Base-by-base conservation (phyloP, 2,113 vertebrate species). In the Triplophysa siluroides region DNA sequence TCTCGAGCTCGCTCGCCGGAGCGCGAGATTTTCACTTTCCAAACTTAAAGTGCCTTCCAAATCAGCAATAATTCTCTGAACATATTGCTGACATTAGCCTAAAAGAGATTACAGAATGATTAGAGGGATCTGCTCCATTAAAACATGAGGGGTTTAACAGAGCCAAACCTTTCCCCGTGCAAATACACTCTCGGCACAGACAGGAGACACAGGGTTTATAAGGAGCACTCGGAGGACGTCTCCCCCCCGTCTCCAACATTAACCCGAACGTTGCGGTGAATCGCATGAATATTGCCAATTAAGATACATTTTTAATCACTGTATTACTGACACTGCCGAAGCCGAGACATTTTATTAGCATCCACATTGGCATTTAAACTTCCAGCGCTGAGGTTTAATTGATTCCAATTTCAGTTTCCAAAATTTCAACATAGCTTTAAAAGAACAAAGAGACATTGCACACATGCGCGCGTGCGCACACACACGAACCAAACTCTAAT, bases 381-480 rank as follows among this genome's bases (percentile, higher is more conserved):
- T 68, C 75, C 38, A 81, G 54, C 26, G 11, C 26, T 14, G 19
- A 74, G 43, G 60, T 64, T 82, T 84, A 87, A 85, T 87, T 82
- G 85, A 87, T 90, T 89, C 84, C 73, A 64, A 85, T 90, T 89
- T 88, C 60, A 85, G 83, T 86, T 87, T 61, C 78, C 75, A 83
- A 88, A 88, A 78, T 85, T 85, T 78, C 84, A 84, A 81, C 85
- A 89, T 82, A 67, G 76, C 77, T 87, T 85, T 84, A 84, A 80
- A 85, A 83, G 60, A 24, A 78, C 80, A 68, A 45, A 74, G 78
- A 78, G 21, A 52, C 83, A 73, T 80, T 79, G 65, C 29, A 26
- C 58, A 12, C 58, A 33, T 52, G 61, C 56, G 21, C 47, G 45
- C 21, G 7, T 23, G 80, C 54, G 79, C 63, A 43, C 38, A 70